Base-by-base conservation (phyloP, 1,140 invertebrate genomes). In the Calephelis virginiensis region DNA sequence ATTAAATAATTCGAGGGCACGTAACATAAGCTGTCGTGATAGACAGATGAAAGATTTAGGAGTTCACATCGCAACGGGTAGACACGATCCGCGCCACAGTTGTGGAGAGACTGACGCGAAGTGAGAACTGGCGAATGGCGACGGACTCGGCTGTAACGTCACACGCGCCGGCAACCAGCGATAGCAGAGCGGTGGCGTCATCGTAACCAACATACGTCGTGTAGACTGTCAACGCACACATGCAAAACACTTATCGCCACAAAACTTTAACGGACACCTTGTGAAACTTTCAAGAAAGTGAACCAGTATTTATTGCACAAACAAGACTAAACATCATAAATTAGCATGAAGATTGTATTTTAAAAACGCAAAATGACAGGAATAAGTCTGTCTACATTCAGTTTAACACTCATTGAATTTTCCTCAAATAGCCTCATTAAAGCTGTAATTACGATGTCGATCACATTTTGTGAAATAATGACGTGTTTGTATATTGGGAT, bases 11-110 rank as follows among this genome's bases (percentile, higher is more conserved):
- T 77, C 66, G 74, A 76, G 76, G 73, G 81, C 80, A 80, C 73
- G 84, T 74, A 89, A 85, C 78, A 77, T 73, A 81, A 78, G 84
- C 88, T 90, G 88, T 82, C 88, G 83, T 84, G 66, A 61, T 79
- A 85, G 88, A 90, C 88, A 90, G 88, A 78, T 67, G 77, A 66
- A 61, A 71, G 80, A 71, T 68, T 85, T 87, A 80, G 75, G 75
- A 78, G 88, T 89, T 90, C 84, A 90, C 88, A 90, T 90, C 82
- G 85, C 88, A 90, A 67, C 88, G 86, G 84, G 62, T 80, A 81
- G 80, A 90, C 81, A 86, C 85, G 82, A 82, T 82, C 80, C 77
- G 82, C 82, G 82, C 82, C 82, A 83, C 83, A 81, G 77, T 80
- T 74, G 85, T 80, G 82, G 80, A 83, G 70, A 82, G 83, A 89